phyloP scores from a whole-genome alignment of 2,888 invertebrate species.

The Hypena proboscidalis region DNA sequence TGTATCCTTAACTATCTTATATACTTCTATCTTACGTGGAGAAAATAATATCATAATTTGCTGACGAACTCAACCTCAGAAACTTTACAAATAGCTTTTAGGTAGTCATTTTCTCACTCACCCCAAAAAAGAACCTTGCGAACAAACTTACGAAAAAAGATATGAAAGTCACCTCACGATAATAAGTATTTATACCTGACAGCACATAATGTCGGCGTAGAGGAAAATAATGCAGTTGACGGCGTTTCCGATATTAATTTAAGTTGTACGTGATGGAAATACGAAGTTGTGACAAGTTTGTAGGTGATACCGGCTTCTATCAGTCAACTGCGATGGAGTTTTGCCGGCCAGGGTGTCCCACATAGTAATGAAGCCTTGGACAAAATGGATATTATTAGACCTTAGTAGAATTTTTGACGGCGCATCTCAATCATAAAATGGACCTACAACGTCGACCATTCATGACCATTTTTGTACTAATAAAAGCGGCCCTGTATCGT shows the following conservation, averaged over 20 bases:
- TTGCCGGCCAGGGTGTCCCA: neutral
- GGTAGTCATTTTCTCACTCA: too few relatives aligned
- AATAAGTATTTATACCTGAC: neutral
- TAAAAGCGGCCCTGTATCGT: too few relatives aligned
- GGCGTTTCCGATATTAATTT: constrained; percentile 10
- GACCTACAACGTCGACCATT: neutral
- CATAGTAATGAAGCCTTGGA: constrained; percentile 1
- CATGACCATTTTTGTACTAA: too few relatives aligned
- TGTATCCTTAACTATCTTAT: too few relatives aligned
- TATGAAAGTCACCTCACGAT: too few relatives aligned
- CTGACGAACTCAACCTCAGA: too few relatives aligned
- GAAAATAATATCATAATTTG: too few relatives aligned
- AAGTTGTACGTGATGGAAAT: constrained; percentile 13
- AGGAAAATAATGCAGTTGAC: neutral
- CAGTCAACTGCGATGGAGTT: constrained; percentile 11
- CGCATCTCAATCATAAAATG: neutral
- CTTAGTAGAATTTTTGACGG: neutral
- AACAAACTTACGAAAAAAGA: too few relatives aligned
- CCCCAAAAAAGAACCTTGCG: too few relatives aligned
- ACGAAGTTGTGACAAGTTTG: neutral
- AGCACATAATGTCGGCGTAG: neutral
- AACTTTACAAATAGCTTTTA: too few relatives aligned
- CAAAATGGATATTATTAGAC: too few relatives aligned
- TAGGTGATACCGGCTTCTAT: constrained; percentile 2
- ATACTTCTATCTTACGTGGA: too few relatives aligned